Percentiles rank a stretch among this genome's conserved stretches.
Conservation (phyloP, 2,113 vertebrate species). For the Myotis brandtii region DNA sequence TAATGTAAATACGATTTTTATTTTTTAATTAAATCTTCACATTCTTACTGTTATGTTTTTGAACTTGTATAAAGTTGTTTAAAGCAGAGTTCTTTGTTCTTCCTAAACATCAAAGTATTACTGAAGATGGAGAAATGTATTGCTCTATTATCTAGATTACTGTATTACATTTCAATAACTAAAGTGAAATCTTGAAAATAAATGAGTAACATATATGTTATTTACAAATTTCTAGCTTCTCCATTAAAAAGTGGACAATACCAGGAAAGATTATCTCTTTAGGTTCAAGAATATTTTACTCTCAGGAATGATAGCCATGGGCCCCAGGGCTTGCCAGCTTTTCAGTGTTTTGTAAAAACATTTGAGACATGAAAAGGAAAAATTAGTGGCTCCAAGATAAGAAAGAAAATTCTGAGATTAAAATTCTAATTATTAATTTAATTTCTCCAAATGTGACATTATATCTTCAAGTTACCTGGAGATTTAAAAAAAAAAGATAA, state of each 20-base stretch:
- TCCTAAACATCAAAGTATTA: neutral
- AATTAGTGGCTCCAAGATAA: neutral
- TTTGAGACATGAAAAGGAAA: neutral
- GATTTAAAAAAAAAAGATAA: neutral
- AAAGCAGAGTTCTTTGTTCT: neutral
- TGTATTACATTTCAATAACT: neutral
- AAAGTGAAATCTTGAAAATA: neutral
- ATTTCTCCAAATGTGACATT: neutral
- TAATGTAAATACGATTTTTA: neutral
- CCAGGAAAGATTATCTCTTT: neutral
- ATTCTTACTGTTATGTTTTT: neutral
- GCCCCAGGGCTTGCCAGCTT: neutral
- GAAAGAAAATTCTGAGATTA: neutral
- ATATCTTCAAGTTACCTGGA: neutral
- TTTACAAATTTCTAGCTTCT: neutral
- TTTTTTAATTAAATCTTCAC: neutral
- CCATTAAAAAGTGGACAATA: neutral
- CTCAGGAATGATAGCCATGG: neutral
- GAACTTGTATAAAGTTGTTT: neutral
- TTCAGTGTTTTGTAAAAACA: neutral
- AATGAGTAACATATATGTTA: neutral
- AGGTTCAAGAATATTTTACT: neutral
- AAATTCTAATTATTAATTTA: slow-evolving; percentile 20
- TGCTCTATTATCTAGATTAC: neutral
- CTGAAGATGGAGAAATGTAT: neutral